These are phyloP conservation scores for Halcyon senegalensis DNA, from an alignment of 2,113 vertebrate genomes.

Conservation along the genomic window DNA sequence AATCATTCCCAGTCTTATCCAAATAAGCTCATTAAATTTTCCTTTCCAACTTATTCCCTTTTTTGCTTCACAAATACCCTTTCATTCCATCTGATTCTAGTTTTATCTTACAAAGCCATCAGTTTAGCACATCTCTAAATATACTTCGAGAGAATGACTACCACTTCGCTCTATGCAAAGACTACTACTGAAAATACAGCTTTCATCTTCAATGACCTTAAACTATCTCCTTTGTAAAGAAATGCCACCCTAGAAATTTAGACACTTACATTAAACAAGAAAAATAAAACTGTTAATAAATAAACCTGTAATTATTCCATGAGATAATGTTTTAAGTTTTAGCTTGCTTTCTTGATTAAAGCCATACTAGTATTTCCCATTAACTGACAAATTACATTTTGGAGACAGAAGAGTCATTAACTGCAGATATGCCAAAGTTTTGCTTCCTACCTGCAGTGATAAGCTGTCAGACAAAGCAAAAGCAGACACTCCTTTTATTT, in stretches of 20 bases:
- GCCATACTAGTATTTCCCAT: background rate
- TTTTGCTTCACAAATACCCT: background rate
- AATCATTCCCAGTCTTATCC: background rate
- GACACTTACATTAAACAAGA: background rate
- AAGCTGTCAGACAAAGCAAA: background rate
- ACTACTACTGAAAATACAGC: background rate
- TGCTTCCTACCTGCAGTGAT: background rate
- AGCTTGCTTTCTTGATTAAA: background rate
- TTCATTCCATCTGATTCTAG: slow-evolving; percentile 2
- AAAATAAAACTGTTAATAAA: background rate
- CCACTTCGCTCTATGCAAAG: background rate
- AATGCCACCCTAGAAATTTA: background rate
- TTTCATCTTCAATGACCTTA: background rate
- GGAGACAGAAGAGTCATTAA: slow-evolving; percentile 13
- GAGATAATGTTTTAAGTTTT: background rate
- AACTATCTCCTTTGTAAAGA: background rate
- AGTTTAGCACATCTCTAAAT: background rate
- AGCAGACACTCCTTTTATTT: slow-evolving; percentile 17
- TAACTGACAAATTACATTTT: background rate
- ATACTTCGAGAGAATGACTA: background rate
- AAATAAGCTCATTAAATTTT: background rate
- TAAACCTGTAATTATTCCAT: background rate
- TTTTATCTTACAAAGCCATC: slow-evolving; percentile 28
- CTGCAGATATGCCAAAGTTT: background rate
- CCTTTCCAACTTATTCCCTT: background rate